Percentiles rank a stretch among this genome's conserved stretches.
These are phyloP conservation scores for Drosophila leontia DNA, from an alignment of 1,140 invertebrate genomes.

Conservation along the genomic window DNA sequence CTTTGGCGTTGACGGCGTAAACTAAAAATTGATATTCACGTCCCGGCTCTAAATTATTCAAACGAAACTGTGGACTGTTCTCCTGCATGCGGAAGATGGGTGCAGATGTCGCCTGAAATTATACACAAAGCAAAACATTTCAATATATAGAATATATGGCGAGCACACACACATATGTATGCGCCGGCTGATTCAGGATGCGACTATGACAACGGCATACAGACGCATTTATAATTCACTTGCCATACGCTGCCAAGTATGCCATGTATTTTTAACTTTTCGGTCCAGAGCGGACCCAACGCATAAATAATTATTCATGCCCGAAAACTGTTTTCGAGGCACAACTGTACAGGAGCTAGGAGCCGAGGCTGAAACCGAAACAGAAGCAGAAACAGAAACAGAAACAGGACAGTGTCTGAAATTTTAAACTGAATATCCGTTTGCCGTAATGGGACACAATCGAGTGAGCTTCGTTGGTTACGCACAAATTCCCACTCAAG, in stretches of 20 bases:
- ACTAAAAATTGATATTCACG: slow-evolving; percentile 89
- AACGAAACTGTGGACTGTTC: slow-evolving; percentile 87
- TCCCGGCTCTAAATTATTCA: slow-evolving; percentile 89
- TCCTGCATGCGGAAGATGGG: slow-evolving; percentile 87
- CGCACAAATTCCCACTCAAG: slow-evolving; percentile 85
- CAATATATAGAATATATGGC: slow-evolving; percentile 23
- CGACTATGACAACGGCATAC: slow-evolving; percentile 20
- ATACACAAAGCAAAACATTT: slow-evolving; percentile 24
- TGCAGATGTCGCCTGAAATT: slow-evolving; percentile 85
- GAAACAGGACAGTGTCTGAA: slow-evolving; percentile 58
- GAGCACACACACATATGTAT: not conserved
- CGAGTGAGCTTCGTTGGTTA: slow-evolving; percentile 83
- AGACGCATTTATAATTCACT: slow-evolving; percentile 62
- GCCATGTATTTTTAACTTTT: slow-evolving; percentile 71
- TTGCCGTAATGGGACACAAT: slow-evolving; percentile 82
- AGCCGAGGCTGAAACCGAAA: not conserved
- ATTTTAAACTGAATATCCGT: slow-evolving; percentile 82
- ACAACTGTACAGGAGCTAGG: slow-evolving; percentile 28
- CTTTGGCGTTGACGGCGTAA: slow-evolving; percentile 90
- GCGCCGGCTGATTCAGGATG: slow-evolving; percentile 3
- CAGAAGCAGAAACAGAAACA: slow-evolving; percentile 1
- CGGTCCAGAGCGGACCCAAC: slow-evolving; percentile 37
- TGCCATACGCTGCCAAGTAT: slow-evolving; percentile 62
- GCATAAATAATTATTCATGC: slow-evolving; percentile 81
- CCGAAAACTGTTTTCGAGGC: slow-evolving; percentile 52